These are phyloP conservation scores for Chiridota heheva DNA, from an alignment of 35 echinoderm and acorn worm species.

Conservation along the genomic window DNA sequence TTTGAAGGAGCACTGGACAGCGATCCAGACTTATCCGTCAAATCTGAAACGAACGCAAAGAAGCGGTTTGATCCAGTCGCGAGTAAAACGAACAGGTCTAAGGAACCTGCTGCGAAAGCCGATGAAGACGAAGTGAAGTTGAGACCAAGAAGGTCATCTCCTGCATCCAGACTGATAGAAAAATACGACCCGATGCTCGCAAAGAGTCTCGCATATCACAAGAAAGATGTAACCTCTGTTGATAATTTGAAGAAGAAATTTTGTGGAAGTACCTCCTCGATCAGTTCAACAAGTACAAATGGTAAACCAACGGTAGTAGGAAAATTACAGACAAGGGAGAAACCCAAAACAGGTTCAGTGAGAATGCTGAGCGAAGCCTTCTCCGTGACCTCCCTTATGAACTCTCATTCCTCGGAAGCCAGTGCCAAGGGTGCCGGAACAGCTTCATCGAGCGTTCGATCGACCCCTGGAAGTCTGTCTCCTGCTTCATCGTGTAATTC, in stretches of 20 bases:
- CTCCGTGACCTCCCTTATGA: constrained; percentile 43
- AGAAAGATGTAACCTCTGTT: constrained; percentile 49
- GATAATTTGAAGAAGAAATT: constrained; percentile 71
- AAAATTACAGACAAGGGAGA: too few species aligned
- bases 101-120: constrained; percentile 59
- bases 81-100: constrained; percentile 44
- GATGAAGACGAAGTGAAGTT: too few species aligned
- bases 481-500: constrained; percentile 82
- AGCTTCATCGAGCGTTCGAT: constrained; percentile 57
- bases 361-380: constrained; percentile 82
- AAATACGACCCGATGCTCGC: constrained; percentile 64
- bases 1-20: constrained; percentile 45
- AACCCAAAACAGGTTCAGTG: constrained; percentile 70
- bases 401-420: constrained; percentile 5
- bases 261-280: constrained; percentile 56
- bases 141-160: constrained; percentile 46
- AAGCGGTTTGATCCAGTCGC: constrained; percentile 42
- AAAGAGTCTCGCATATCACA: constrained; percentile 23
- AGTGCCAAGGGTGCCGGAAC: constrained; percentile 13
- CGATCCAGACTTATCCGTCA: constrained; percentile 53
- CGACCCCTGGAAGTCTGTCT: constrained; percentile 75
- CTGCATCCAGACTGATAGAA: constrained; percentile 36
- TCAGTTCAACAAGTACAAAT: background rate
- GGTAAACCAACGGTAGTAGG: too few species aligned
- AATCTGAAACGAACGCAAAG: constrained; percentile 46